Evolutionary conservation across 2,888 invertebrate species (phyloP), one percentile per base, ranked within the genome.

Genomic region (Patella ulyssiponensis): DNA sequence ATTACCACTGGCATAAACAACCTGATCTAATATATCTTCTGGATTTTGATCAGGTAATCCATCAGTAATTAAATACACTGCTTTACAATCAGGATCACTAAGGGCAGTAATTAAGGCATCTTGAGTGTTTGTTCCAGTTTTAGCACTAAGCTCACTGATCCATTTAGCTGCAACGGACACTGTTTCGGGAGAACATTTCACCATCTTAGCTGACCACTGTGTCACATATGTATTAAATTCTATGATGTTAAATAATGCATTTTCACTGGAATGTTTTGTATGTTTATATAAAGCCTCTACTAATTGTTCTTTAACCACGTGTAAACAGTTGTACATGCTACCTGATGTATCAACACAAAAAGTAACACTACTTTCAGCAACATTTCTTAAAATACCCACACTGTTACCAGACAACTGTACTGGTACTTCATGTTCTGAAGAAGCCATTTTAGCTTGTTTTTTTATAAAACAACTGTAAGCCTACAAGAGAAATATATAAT

Each of bases 331-430:
- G 82, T 89, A 90, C 91, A 91, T 91, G 75, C 89, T 90, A 0
- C 91, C 92, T n/a, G 91, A 91, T 27, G 91, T 91, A 77, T 92
- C 91, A n/a, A 92, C 82, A 80, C 90, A 90, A 82, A 91, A 91
- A n/a, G 88, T 89, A 2, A 90, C 89, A 85, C 89, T 89, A 20
- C 85, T 86, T 80, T 91, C 91, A 12, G 84, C 77, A 0, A 90
- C 84, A 69, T 87, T 86, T 33, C 90, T 90, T 85, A 91, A 90
- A 71, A 91, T 85, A 73, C 88, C 90, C 75, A 89, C 88, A 33
- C 85, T 71, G 53, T 76, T 17, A 73, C 77, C 69, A 27, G 74
- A 70, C 52, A 54, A 74, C 15, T 23, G 53, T 7, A 71, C 44
- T 4, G 75, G n/a, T 23, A 54, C 15, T 7, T 44, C 52, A 44